phyloP scores from a whole-genome alignment of 2,888 invertebrate species.

The Panopea generosa region DNA sequence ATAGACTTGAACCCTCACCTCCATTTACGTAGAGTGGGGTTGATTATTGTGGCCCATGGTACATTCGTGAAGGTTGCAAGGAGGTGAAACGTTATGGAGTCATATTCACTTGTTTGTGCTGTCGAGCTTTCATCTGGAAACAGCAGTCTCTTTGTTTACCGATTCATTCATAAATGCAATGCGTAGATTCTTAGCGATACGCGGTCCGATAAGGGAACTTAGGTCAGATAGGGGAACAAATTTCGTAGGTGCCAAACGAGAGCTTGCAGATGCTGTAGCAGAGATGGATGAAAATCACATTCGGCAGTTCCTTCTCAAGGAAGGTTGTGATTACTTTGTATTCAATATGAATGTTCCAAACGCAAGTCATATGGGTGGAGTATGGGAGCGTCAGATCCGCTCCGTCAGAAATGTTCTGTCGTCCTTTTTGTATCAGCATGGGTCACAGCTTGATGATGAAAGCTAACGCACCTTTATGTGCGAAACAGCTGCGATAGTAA shows the following conservation, averaged over 20 bases:
- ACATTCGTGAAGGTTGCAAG: conserved; percentile 69
- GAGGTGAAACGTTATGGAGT: conserved; percentile 75
- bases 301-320: conserved; percentile 20
- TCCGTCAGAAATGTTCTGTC: too few relatives aligned
- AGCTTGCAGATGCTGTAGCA: conserved; percentile 24
- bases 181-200: too few relatives aligned
- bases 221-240: conserved; percentile 53
- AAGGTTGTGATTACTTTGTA: conserved; percentile 34
- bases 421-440: too few relatives aligned
- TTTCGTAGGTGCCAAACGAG: too few relatives aligned
- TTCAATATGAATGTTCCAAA: conserved; percentile 63
- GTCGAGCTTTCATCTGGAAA: conserved; percentile 78
- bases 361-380: conserved; percentile 70
- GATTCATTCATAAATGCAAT: conserved; percentile 63
- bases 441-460: too few relatives aligned
- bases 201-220: too few relatives aligned
- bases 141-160: conserved; percentile 49
- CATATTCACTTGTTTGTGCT: conserved; percentile 77
- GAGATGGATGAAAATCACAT: conserved; percentile 35
- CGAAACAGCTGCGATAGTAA: conserved; percentile 58
- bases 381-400: conserved; percentile 73
- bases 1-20: conserved; percentile 72
- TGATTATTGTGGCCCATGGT: conserved; percentile 80
- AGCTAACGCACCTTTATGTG: conserved; percentile 48
- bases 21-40: conserved; percentile 76